Evolutionary conservation across 2,888 invertebrate genomes (phyloP), one percentile per base, ranked within the genome.

Genomic region (Pycnomerus fuliginosus): DNA sequence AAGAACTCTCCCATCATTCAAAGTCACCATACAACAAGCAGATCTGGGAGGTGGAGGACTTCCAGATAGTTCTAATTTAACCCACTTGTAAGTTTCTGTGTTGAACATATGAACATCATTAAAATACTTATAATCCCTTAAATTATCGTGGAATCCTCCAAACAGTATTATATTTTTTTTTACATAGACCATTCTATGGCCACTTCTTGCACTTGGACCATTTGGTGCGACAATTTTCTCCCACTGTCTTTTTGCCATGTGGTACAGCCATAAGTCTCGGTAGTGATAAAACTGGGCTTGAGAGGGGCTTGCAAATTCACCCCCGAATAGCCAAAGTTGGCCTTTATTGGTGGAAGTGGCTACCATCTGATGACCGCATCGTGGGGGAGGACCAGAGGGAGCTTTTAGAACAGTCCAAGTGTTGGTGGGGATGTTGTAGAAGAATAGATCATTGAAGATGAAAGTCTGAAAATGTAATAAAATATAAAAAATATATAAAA

Each of bases 271-370:
- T 0, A 96, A 74, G 67, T 96, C 95, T 64, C 83, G 85, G 70
- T 92, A 95, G 68, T 96, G 95, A 65, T 93, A 87, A 70, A 93
- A 96, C 71, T 95, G 95, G 11, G 88, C 83, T 66, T 94, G 92
- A 0, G 88, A 83, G 0, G 90, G 89, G 64, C 90, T 93, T 2
- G 91, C 87, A 73, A 87, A 94, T 74, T 96, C 95, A 1, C 96
- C 96, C 3, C 95, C 96, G 75, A 94, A 95, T 30, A 87, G 74
- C 75, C 87, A 88, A 2, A 83, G 58, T 58, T 84, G 83, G 1
- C 89, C 90, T 75, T 83, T 84, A 55, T 83, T 83, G 23, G 84
- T 81, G 0, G 87, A 80, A 11, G 87, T 79, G 1, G 84, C 76
- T 2, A 89, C 80, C 63, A 91, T 85, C 74, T 95, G 94, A 69